Percentiles rank a stretch among this genome's conserved stretches.
phyloP scores from a whole-genome alignment of 2,113 vertebrate genomes.

The Vulpes lagopus region DNA sequence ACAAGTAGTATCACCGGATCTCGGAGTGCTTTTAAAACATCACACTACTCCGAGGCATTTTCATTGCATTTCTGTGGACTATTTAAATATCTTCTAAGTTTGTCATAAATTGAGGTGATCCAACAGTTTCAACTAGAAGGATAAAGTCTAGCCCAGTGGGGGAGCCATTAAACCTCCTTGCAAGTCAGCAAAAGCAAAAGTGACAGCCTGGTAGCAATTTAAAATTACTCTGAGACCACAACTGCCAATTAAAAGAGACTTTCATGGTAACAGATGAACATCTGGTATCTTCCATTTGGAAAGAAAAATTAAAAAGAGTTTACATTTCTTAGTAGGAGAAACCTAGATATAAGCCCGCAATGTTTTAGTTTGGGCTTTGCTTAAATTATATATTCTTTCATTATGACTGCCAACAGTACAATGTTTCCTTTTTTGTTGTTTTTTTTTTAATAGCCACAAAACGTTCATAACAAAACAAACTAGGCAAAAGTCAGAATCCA shows the following conservation, averaged over 20 bases:
- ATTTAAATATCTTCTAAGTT: constrained; percentile 75
- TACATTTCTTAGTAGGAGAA: constrained; percentile 73
- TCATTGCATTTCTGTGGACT: constrained; percentile 60
- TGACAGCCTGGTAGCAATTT: constrained; percentile 79
- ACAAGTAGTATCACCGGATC: constrained; percentile 21
- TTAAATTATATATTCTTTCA: constrained; percentile 72
- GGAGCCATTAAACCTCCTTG: constrained; percentile 75
- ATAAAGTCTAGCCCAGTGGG: constrained; percentile 74
- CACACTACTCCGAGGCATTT: constrained; percentile 51
- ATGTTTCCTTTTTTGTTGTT: constrained; percentile 30
- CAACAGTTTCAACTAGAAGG: constrained; percentile 68
- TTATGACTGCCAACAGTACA: constrained; percentile 35
- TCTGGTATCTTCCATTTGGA: constrained; percentile 78
- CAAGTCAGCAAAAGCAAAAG: constrained; percentile 82
- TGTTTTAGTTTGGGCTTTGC: constrained; percentile 70
- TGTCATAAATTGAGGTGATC: constrained; percentile 71
- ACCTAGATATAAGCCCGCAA: constrained; percentile 59
- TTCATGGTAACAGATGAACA: constrained; percentile 79
- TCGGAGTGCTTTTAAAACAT: constrained; percentile 69
- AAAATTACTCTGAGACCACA: constrained; percentile 82
- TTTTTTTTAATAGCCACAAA: constrained; percentile 64
- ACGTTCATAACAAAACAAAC: constrained; percentile 70
- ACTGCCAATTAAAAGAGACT: constrained; percentile 83
- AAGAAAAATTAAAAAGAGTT: constrained; percentile 77
- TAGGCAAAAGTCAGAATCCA: constrained; percentile 68